Base-by-base conservation (phyloP, 2,113 vertebrate species). In the Butorides virescens region DNA sequence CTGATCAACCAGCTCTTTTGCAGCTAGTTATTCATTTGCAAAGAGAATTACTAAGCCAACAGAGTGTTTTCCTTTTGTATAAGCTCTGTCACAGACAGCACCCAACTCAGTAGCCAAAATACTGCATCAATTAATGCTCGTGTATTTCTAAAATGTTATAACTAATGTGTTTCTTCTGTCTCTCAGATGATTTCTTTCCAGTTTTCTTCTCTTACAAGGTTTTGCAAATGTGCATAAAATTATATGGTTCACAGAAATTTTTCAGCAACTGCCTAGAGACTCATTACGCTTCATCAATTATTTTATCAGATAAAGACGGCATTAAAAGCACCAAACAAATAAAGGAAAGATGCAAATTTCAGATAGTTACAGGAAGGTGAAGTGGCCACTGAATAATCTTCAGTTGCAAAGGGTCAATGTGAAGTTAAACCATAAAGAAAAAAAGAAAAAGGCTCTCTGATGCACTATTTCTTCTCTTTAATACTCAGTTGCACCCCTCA, bases 11-110 rank as follows among this genome's bases (percentile, higher is more conserved):
- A 86, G 85, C 61, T 86, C 85, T 84, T 95, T 91, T 78, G 70
- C 92, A 94, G 82, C 47, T 91, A 86, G 95, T 93, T 92, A 95
- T 42, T 96, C 81, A 95, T 92, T 92, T 81, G 88, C 50, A 81
- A 86, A 88, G 34, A 90, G 72, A 94, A 95, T 78, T 90, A 86
- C 82, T 78, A 81, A 95, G 61, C 94, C 94, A 85, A 86, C 36
- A 58, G 52, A 76, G 73, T 29, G 62, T 49, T 94, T 94, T 78
- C 87, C 61, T 93, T 95, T 80, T 36, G 19, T 82, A 5, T 13
- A 49, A 92, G 34, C 11, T 74, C 55, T 88, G 72, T 72, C 81
- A 82, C 63, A 93, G 84, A 92, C 55, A 87, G 73, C 36, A 79
- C 11, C 36, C 61, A 95, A 52, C 70, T 66, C 83, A 34, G 75